Percentiles rank a stretch among this genome's conserved stretches.
Conservation (phyloP, 2,888 invertebrate genomes). For the Chymomyza procnemis region DNA sequence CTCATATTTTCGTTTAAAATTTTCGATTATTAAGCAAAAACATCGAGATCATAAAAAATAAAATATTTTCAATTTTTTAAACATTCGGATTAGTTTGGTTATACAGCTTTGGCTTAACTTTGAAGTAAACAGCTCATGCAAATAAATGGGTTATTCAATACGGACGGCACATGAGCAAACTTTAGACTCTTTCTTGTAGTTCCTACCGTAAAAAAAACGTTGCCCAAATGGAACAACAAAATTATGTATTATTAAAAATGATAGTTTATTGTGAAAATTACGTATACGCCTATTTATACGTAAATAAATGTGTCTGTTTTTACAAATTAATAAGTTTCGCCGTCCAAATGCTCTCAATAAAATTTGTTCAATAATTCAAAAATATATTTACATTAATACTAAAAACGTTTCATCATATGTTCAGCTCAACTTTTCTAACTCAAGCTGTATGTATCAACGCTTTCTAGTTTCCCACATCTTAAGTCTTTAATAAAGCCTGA, state of each 20-base stretch:
- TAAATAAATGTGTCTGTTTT: neutral
- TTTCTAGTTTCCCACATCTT: neutral
- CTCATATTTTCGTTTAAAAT: too few species aligned
- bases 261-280: neutral
- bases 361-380: slow-evolving; percentile 39
- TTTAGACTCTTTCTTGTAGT: too few species aligned
- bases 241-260: neutral
- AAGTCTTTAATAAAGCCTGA: neutral
- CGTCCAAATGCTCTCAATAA: slow-evolving; percentile 10
- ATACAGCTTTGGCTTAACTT: too few species aligned
- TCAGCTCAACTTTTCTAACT: slow-evolving; percentile 4
- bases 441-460: slow-evolving; percentile 1
- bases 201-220: too few species aligned
- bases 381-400: slow-evolving; percentile 32
- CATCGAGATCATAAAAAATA: too few species aligned
- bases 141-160: too few species aligned
- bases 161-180: too few species aligned
- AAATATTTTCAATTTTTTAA: too few species aligned
- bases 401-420: slow-evolving; percentile 25
- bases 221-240: neutral
- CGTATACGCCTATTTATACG: neutral
- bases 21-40: too few species aligned
- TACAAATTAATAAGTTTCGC: neutral
- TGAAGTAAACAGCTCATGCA: too few species aligned
- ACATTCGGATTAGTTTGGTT: too few species aligned